These are phyloP conservation scores for Bombus impatiens DNA, from an alignment of 1,140 invertebrate genomes.

Conservation along the genomic window DNA sequence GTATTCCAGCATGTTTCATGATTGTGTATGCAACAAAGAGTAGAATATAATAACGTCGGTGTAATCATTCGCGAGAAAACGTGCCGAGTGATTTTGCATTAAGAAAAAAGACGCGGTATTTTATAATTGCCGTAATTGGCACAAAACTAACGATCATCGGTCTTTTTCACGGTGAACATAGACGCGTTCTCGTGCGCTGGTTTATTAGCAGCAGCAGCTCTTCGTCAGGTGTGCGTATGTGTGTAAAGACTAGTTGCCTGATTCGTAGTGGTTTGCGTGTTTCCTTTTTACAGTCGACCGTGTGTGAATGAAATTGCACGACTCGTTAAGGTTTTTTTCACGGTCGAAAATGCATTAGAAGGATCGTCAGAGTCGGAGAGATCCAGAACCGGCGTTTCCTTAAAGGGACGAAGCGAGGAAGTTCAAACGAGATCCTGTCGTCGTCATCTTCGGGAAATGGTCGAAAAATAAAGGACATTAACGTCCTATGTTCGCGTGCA, in stretches of 20 bases:
- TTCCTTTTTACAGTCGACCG: conserved; percentile 24
- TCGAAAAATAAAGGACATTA: background rate
- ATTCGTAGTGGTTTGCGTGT: background rate
- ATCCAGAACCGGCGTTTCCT: conserved; percentile 14
- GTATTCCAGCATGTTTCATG: conserved; percentile 6
- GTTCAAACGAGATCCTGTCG: conserved; percentile 33
- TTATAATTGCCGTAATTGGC: conserved; percentile 68
- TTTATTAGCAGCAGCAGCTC: conserved; percentile 36
- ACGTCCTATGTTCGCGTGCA: background rate
- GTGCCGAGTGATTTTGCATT: conserved; percentile 56
- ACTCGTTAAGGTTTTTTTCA: conserved; percentile 28
- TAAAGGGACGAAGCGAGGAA: conserved; percentile 27
- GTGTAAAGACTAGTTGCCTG: conserved; percentile 8
- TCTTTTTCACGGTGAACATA: conserved; percentile 13
- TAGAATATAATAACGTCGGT: conserved; percentile 34
- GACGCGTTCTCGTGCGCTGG: background rate
- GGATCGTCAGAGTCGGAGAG: background rate
- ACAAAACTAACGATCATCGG: conserved; percentile 60
- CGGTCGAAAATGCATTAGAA: background rate
- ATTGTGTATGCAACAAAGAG: background rate
- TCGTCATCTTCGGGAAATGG: conserved; percentile 9
- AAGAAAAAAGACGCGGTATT: conserved; percentile 49
- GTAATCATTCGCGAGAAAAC: conserved; percentile 44
- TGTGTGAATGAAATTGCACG: conserved; percentile 24
- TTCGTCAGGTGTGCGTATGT: background rate